Percentiles rank a stretch among this genome's conserved stretches.
Conservation (phyloP, 2,888 invertebrate species). For the Patella depressa region DNA sequence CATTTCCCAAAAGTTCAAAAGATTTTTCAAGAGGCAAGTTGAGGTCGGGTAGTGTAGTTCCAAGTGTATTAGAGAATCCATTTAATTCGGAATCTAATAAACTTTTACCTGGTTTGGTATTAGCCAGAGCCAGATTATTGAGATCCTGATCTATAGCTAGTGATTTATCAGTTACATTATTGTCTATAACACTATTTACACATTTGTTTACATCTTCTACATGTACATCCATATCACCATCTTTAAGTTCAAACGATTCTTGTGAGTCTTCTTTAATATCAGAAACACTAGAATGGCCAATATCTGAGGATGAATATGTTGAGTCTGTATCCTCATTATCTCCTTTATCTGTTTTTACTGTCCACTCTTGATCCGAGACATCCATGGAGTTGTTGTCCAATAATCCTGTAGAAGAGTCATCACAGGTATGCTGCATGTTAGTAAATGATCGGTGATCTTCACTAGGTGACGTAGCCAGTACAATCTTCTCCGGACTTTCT, state of each 20-base stretch:
- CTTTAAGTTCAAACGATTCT: not conserved
- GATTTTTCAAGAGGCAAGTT: slow-evolving; percentile 40
- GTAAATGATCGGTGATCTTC: not conserved
- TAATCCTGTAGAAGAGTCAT: not conserved
- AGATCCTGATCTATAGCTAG: slow-evolving; percentile 10
- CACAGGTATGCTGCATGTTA: not conserved
- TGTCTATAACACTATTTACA: not conserved
- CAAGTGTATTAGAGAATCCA: slow-evolving; percentile 7
- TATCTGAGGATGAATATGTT: slow-evolving; percentile 4
- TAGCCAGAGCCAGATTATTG: slow-evolving; percentile 4
- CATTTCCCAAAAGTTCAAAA: slow-evolving; percentile 43
- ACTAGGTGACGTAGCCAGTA: not conserved
- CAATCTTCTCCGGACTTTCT: not conserved
- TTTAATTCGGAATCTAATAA: slow-evolving; percentile 18
- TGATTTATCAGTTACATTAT: not conserved
- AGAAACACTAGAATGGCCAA: not conserved
- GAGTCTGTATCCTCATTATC: slow-evolving; percentile 3
- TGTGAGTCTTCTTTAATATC: slow-evolving; percentile 10
- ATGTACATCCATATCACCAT: not conserved
- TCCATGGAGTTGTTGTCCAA: not conserved
- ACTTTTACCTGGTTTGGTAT: slow-evolving; percentile 20
- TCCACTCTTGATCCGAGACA: not conserved
- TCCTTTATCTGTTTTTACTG: not conserved
- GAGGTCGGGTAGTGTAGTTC: slow-evolving; percentile 1
- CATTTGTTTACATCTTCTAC: not conserved